phyloP scores from a whole-genome alignment of 1,140 invertebrate genomes.

The Chironomus striatipennis region DNA sequence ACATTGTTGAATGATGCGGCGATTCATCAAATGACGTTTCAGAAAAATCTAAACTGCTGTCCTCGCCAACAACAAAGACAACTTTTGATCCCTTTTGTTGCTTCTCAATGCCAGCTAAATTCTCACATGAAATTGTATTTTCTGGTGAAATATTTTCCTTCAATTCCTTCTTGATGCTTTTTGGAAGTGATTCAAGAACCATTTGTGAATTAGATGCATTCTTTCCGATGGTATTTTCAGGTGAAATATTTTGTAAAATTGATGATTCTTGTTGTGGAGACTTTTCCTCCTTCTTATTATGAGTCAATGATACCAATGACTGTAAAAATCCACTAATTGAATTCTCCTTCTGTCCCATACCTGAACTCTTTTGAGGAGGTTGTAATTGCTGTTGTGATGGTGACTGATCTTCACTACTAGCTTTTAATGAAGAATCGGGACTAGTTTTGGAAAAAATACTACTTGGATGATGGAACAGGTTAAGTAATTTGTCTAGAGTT shows the following conservation, averaged over 20 bases:
- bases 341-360: neutral
- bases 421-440: neutral
- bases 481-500: conserved; percentile 47
- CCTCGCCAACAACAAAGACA: conserved; percentile 25
- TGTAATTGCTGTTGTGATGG: neutral
- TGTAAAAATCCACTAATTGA: neutral
- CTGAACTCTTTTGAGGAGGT: neutral
- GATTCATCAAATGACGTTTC: conserved; percentile 16
- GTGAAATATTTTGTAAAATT: conserved; percentile 21
- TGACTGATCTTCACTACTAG: neutral
- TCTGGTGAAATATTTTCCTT: conserved; percentile 40
- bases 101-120: conserved; percentile 27
- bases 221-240: conserved; percentile 22
- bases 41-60: neutral
- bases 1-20: too few species aligned
- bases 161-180: conserved; percentile 35
- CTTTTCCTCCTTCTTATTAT: neutral
- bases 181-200: conserved; percentile 31
- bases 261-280: neutral
- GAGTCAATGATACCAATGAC: neutral
- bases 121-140: conserved; percentile 38
- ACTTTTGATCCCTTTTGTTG: conserved; percentile 30
- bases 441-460: conserved; percentile 42
- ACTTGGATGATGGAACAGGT: conserved; percentile 46
- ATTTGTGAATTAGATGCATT: neutral